Conservation (phyloP, 2,888 invertebrate species). For the Idaea straminata region DNA sequence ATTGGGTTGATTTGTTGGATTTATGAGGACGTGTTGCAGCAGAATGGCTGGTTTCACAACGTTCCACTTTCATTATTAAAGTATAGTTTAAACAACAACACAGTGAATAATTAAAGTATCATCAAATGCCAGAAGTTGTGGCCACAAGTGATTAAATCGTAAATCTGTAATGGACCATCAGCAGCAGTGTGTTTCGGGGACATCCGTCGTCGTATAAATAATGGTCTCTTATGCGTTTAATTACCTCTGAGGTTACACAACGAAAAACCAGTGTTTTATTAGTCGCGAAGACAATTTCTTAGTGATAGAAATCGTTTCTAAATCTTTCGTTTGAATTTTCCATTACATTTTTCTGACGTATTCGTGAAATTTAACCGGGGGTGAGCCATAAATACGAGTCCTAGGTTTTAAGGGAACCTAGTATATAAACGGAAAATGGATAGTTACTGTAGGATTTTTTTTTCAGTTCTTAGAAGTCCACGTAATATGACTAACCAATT, state of each 20-base stretch:
- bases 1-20: too few relatives aligned
- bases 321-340: background rate
- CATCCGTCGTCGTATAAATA: background rate
- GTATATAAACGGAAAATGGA: too few relatives aligned
- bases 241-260: background rate
- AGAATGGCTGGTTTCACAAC: too few relatives aligned
- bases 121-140: background rate
- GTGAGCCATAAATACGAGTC: too few relatives aligned
- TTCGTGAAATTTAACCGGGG: background rate
- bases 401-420: too few relatives aligned
- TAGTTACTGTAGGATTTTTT: too few relatives aligned
- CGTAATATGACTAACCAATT: too few relatives aligned
- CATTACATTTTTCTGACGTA: background rate
- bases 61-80: too few relatives aligned
- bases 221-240: background rate
- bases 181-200: background rate
- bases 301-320: background rate
- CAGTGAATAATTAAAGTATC: background rate
- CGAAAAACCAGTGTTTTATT: background rate
- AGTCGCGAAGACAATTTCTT: background rate
- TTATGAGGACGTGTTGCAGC: too few relatives aligned
- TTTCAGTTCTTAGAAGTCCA: too few relatives aligned
- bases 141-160: background rate
- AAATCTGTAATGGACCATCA: background rate
- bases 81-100: background rate